Base-by-base conservation (phyloP, 2,113 vertebrate species). In the Rhizomys pruinosus region DNA sequence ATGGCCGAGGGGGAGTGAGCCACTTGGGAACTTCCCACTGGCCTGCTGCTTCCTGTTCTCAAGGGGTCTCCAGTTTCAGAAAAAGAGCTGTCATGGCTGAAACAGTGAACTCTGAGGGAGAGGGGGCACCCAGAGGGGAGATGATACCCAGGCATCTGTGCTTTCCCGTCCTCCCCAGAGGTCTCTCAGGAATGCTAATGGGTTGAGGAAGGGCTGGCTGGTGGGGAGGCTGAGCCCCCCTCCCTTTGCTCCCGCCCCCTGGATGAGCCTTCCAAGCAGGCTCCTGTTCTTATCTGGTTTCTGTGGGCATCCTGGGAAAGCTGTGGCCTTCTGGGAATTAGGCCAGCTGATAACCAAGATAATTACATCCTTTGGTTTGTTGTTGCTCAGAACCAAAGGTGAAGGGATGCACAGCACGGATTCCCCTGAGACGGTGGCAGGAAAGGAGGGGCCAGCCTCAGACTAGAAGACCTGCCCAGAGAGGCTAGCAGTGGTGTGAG, bases 151-250 rank as follows among this genome's bases (percentile, higher is more conserved):
- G 44, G 39, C 27, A 5, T 72, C 81, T 86, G 66, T 32, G 52
- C 5, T 32, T n/a, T 19, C 25, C 52, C 37, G 64, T 84, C 74
- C 47, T 87, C 59, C 79, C 69, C 64, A 44, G 80, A 78, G 77
- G 63, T 34, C 55, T 69, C 72, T 73, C n/a, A 13, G 93, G 55
- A 93, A 96, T 82, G 95, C 68, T 95, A 59, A 90, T 91, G 79
- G 88, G 47, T 32, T 69, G 84, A n/a, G 19, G 74, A 69, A 69
- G 37, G 27, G 37, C 59, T 73, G 68, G 12, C 66, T 91, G 68
- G 63, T 90, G 71, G 77, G 79, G 57, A 59, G 57, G 19, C 22
- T 37, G 27, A 55, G 55, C 68, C 74, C 72, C 42, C 1, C 29
- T 76, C 64, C 42, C 13, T 1, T 25, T 23, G 29, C 57, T 82